Conservation (phyloP, 2,113 vertebrate genomes). For the Archilochus colubris region DNA sequence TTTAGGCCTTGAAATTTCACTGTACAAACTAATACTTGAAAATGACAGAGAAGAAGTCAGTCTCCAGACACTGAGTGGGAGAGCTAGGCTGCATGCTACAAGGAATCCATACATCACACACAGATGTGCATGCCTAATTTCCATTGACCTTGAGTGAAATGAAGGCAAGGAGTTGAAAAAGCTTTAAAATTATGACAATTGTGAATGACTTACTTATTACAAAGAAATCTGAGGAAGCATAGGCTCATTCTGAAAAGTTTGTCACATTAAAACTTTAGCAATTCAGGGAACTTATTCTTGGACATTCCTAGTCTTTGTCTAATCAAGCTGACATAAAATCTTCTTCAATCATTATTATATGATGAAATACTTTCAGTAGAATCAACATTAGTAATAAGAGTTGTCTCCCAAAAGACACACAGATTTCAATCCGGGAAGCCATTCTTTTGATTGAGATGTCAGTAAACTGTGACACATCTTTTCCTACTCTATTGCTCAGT, state of each 20-base stretch:
- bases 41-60: not conserved
- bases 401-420: not conserved
- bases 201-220: not conserved
- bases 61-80: constrained; percentile 30
- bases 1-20: not conserved
- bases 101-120: not conserved
- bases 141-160: constrained; percentile 1
- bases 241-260: not conserved
- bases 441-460: not conserved
- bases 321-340: not conserved
- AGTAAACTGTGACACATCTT: not conserved
- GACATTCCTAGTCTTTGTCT: not conserved
- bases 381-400: constrained; percentile 10
- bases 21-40: constrained; percentile 12
- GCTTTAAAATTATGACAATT: constrained; percentile 3
- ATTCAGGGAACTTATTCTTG: not conserved
- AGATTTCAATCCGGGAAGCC: not conserved
- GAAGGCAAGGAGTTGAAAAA: not conserved
- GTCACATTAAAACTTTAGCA: not conserved
- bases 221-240: not conserved
- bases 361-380: not conserved
- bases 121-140: not conserved
- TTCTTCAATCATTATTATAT: constrained; percentile 5
- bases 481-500: not conserved
- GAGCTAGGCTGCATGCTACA: not conserved